Evolutionary conservation across 2,888 invertebrate species (phyloP).

Genomic region (Pantelozetes paolii): DNA sequence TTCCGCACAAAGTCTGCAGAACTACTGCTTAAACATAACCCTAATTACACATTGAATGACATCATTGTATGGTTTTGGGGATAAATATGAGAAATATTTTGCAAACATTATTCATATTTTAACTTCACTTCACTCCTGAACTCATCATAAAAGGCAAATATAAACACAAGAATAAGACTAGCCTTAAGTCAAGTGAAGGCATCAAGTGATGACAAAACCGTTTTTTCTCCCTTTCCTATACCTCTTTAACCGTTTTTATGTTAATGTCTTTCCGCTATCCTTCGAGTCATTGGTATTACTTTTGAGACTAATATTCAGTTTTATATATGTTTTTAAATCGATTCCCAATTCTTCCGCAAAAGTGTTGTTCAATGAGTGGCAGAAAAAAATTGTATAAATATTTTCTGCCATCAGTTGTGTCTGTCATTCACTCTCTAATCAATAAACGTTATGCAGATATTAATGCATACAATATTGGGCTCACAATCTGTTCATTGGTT

Average conservation of each 20-base stretch:
- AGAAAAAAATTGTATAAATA: neutral
- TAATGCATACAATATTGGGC: slow-evolving; percentile 2
- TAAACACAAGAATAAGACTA: neutral
- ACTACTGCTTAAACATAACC: neutral
- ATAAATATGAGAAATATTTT: too few species aligned
- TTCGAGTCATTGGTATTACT: neutral
- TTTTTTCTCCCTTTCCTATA: neutral
- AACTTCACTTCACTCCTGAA: neutral
- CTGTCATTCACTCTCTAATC: neutral
- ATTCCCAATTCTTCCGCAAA: neutral
- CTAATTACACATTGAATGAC: neutral
- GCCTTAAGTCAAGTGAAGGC: neutral
- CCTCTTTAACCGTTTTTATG: neutral
- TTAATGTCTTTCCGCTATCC: neutral
- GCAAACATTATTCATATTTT: neutral
- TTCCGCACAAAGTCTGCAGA: neutral
- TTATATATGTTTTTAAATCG: slow-evolving; percentile 22
- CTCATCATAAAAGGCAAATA: neutral
- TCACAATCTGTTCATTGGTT: neutral
- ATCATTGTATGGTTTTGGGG: neutral
- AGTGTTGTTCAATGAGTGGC: neutral
- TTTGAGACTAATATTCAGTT: neutral
- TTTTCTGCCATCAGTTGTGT: neutral
- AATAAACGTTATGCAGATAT: neutral
- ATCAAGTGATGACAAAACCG: slow-evolving; percentile 1